A percentile compares a stretch with the other conserved stretches of the same genome.
Conservation (phyloP, 2,797 vertebrate species). For the Rhinichthys osculus region DNA sequence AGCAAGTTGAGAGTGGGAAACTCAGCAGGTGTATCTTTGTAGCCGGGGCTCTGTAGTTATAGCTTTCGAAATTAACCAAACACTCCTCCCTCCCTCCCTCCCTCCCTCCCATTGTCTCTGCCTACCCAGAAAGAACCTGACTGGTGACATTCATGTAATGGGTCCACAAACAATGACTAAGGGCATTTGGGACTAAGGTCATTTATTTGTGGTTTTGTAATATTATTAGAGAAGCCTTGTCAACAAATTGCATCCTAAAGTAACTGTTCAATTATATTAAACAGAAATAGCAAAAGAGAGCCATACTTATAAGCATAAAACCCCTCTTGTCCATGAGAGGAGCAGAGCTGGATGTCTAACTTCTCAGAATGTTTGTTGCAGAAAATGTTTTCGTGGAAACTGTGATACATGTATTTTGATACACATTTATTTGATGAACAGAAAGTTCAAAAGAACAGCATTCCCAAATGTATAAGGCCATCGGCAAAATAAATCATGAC, state of each 20-base stretch:
- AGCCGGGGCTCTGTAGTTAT: background rate
- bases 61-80: constrained; percentile 42
- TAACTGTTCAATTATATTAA: background rate
- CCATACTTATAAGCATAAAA: background rate
- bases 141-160: constrained; percentile 33
- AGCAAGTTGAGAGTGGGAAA: constrained; percentile 13
- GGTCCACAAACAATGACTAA: constrained; percentile 8
- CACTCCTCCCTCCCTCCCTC: constrained; percentile 31
- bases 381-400: background rate
- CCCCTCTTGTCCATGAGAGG: background rate
- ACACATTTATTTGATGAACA: too few species aligned
- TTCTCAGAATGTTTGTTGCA: background rate
- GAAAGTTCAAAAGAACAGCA: too few species aligned
- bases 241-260: background rate
- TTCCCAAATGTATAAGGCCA: too few species aligned
- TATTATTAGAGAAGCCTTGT: background rate
- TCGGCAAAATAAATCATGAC: too few species aligned
- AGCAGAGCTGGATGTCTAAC: background rate
- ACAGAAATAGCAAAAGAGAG: background rate
- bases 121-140: constrained; percentile 31
- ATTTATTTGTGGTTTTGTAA: constrained; percentile 23
- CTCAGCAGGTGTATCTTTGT: constrained; percentile 4
- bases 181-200: constrained; percentile 1
- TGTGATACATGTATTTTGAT: too few species aligned
- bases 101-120: constrained; percentile 9